Percentiles rank a stretch among this genome's conserved stretches.
Evolutionary conservation across 2,113 vertebrate genomes (phyloP).

Genomic region (Saccopteryx bilineata): DNA sequence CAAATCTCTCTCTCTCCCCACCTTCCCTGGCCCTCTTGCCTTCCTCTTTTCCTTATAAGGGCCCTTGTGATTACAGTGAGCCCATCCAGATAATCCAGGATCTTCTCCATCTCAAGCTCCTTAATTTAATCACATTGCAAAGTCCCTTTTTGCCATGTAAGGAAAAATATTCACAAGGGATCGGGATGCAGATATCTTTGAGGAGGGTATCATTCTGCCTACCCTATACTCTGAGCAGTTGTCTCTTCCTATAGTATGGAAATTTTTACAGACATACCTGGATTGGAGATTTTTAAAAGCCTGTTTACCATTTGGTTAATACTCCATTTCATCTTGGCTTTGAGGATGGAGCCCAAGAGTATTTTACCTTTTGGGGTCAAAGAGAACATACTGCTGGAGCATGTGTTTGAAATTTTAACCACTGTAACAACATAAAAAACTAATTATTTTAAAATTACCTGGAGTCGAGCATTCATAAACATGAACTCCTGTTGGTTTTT

Average conservation of each 20-base stretch:
- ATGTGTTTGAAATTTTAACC: constrained; percentile 7
- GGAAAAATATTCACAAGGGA: neutral
- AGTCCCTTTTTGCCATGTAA: constrained; percentile 20
- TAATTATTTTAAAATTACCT: constrained; percentile 87
- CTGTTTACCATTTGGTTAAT: constrained; percentile 17
- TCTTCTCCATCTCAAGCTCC: neutral
- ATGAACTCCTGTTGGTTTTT: constrained; percentile 93
- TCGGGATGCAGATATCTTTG: neutral
- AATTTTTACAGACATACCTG: constrained; percentile 43
- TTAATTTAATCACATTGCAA: constrained; percentile 13
- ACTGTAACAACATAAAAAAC: neutral
- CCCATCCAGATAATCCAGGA: neutral
- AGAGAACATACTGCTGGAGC: neutral
- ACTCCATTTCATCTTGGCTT: constrained; percentile 19
- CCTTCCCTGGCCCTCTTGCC: neutral
- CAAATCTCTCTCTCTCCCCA: neutral
- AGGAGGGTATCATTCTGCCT: neutral
- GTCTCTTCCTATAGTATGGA: neutral
- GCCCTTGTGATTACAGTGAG: neutral
- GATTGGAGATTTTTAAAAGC: constrained; percentile 3
- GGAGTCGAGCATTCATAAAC: constrained; percentile 89
- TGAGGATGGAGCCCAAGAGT: neutral
- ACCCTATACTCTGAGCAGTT: neutral
- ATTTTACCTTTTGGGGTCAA: neutral
- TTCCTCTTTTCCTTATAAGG: constrained; percentile 9